phyloP scores from a whole-genome alignment of 2,888 invertebrate species.

The Xylota segnis region DNA sequence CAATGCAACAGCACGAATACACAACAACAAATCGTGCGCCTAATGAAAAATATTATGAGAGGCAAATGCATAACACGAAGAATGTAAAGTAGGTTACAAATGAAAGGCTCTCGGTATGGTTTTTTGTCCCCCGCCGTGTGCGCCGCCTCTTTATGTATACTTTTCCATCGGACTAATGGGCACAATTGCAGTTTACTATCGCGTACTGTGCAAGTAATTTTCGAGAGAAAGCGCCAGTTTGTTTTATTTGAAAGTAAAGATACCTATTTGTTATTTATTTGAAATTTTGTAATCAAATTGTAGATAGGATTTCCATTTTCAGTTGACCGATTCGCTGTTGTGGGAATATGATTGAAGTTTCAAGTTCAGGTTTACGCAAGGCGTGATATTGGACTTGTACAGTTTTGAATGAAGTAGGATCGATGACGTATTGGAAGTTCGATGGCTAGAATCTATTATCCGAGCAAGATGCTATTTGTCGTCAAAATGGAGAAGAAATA shows the following conservation, averaged over 20 bases:
- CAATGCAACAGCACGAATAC: constrained; percentile 9
- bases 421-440: no score
- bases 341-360: background rate
- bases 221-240: constrained; percentile 23
- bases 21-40: background rate
- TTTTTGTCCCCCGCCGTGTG: background rate
- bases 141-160: background rate
- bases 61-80: constrained; percentile 43
- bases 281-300: constrained; percentile 20
- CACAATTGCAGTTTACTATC: constrained; percentile 26
- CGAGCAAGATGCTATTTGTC: no score
- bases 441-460: no score
- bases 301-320: background rate
- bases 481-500: no score
- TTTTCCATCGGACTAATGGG: constrained; percentile 8
- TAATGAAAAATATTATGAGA: constrained; percentile 36
- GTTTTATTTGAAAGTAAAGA: constrained; percentile 13
- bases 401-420: no score
- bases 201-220: constrained; percentile 4
- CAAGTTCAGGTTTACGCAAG: background rate
- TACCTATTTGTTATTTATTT: background rate
- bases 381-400: no score
- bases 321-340: background rate
- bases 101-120: constrained; percentile 28
- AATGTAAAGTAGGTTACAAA: constrained; percentile 48